Base-by-base conservation (phyloP, 2,113 vertebrate species). In the Ctenomys sociabilis region DNA sequence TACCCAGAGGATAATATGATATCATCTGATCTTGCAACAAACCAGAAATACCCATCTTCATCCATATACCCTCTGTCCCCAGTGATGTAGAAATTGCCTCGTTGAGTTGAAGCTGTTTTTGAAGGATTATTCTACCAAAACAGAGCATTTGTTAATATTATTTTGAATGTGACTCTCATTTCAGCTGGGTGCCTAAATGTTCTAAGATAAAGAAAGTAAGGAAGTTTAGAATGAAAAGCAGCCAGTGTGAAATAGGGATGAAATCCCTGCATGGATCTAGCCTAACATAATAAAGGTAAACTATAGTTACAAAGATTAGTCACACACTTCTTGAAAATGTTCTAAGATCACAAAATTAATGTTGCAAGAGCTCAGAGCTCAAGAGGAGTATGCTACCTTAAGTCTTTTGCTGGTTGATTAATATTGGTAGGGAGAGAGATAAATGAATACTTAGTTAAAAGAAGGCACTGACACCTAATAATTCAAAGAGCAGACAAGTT, bases 1-100 rank as follows among this genome's bases (percentile, higher is more conserved):
- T 98, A 99, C 99, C 99, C 99, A 40, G 99, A 98, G 78, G 99
- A 99, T 88, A 99, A 97, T 97, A 99, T 99, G 96, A 99, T 91
- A 96, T 99, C 99, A 96, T 99, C 99, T 30, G 98, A 93, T 98
- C 99, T 98, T 93, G 98, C 98, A 81, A 99, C 97, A 93, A 99
- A 99, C 99, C 99, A 99, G 96, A 99, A 98, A 96, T 99, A 99
- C 6, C 98, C 99, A 4, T 99, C 99, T 92, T 99, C 94, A 95
- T 99, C 99, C 98, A 98, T 96, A 66, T 98, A 92, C 2, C 98
- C 99, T 92, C 98, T 96, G 96, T 99, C 99, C 84, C 99, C 99
- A 28, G 99, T 99, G 90, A 99, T 92, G 45, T 99, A 99, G 94
- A 98, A 99, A 94, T 98, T 97, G 28, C 99, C 99, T 94, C 97